Conservation (phyloP, 2,113 vertebrate species). For the Lanius ludovicianus region DNA sequence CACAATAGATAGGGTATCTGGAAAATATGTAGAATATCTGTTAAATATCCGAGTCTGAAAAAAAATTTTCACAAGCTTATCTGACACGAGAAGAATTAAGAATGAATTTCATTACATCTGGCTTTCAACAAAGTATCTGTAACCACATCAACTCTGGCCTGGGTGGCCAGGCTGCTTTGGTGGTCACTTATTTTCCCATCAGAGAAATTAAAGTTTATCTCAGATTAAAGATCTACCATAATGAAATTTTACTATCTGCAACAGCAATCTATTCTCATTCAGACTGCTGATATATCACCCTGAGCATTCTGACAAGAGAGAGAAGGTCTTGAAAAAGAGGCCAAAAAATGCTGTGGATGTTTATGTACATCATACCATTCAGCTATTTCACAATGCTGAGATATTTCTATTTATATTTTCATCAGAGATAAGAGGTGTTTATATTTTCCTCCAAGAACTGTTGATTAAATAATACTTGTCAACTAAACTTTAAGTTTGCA, state of each 20-base stretch:
- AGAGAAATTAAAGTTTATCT: constrained; percentile 26
- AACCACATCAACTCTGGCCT: background rate
- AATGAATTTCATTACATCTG: constrained; percentile 7
- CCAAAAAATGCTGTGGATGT: constrained; percentile 20
- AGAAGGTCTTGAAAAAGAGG: constrained; percentile 1
- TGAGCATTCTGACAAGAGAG: constrained; percentile 28
- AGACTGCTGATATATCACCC: background rate
- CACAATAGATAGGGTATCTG: background rate
- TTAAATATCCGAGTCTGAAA: background rate
- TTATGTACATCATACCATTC: constrained; percentile 42
- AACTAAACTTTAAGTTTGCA: background rate
- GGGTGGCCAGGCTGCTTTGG: constrained; percentile 45
- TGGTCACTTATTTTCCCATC: constrained; percentile 54
- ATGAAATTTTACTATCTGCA: constrained; percentile 40
- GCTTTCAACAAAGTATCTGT: constrained; percentile 14
- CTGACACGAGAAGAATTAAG: background rate
- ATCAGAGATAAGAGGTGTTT: background rate
- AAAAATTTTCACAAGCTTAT: constrained; percentile 14
- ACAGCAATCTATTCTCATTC: constrained; percentile 21
- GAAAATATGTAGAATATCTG: constrained; percentile 1
- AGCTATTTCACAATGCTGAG: constrained; percentile 16
- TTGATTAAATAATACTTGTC: constrained; percentile 9
- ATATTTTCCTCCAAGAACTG: background rate
- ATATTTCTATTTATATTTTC: constrained; percentile 36
- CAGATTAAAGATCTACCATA: constrained; percentile 25